phyloP scores from a whole-genome alignment of 2,888 invertebrate species.

The Orthonevra nobilis region DNA sequence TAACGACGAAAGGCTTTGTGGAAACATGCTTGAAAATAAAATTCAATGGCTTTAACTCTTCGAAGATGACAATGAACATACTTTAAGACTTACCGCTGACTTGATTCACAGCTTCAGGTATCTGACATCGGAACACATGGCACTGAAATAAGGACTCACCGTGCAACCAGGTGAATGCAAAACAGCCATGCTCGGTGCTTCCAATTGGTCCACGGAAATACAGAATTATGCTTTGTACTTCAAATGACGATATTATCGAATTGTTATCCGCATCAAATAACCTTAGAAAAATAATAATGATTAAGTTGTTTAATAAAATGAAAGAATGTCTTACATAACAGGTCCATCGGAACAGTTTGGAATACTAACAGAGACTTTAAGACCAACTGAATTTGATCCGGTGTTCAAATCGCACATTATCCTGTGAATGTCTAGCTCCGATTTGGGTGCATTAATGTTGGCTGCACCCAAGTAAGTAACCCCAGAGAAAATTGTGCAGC shows the following conservation, averaged over 20 bases:
- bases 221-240: constrained; percentile 95
- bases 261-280: constrained; percentile 90
- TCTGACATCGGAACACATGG: constrained; percentile 97
- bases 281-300: constrained; percentile 79
- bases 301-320: neutral
- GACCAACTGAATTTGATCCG: constrained; percentile 85
- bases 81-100: constrained; percentile 86
- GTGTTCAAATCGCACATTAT: constrained; percentile 94
- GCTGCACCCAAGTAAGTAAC: constrained; percentile 96
- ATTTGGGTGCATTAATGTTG: constrained; percentile 94
- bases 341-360: constrained; percentile 95
- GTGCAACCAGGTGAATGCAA: constrained; percentile 98
- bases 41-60: neutral
- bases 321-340: constrained; percentile 87
- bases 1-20: constrained; percentile 96
- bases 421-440: constrained; percentile 94
- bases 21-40: constrained; percentile 84
- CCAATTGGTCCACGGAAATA: constrained; percentile 94
- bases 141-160: constrained; percentile 97
- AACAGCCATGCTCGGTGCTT: constrained; percentile 93
- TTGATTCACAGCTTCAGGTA: constrained; percentile 93
- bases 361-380: constrained; percentile 94
- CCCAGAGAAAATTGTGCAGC: constrained; percentile 94
- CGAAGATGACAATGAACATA: neutral
- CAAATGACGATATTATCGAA: constrained; percentile 91